Percentiles rank a stretch among this genome's conserved stretches.
Conservation (phyloP, 1,140 invertebrate species). For the Pogonomyrmex californicus region DNA sequence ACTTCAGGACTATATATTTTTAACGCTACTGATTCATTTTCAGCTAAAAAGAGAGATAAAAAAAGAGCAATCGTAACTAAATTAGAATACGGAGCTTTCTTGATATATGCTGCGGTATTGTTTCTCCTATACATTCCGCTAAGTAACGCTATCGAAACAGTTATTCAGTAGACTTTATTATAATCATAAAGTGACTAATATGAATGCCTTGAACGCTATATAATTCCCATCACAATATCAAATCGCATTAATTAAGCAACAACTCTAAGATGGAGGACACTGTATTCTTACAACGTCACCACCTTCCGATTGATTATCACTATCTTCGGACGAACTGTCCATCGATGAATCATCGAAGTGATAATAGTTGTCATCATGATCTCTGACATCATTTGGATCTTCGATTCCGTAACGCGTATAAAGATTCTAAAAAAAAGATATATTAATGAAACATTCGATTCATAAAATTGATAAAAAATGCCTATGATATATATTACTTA, state of each 20-base stretch:
- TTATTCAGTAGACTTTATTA: conserved; percentile 40
- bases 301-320: conserved; percentile 66
- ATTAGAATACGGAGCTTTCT: conserved; percentile 25
- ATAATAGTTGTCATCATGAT: conserved; percentile 58
- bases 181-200: conserved; percentile 39
- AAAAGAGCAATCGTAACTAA: conserved; percentile 42
- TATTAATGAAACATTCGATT: background rate
- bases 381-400: conserved; percentile 44
- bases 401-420: conserved; percentile 31
- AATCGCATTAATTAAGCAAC: conserved; percentile 25
- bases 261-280: conserved; percentile 65
- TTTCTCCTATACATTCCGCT: conserved; percentile 20
- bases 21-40: conserved; percentile 34
- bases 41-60: conserved; percentile 1
- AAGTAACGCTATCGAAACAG: conserved; percentile 42
- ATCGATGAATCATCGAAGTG: conserved; percentile 59
- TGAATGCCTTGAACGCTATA: conserved; percentile 23
- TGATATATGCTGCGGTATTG: background rate
- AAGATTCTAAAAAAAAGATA: background rate
- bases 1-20: background rate
- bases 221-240: conserved; percentile 23
- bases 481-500: conserved; percentile 53
- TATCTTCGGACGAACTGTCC: conserved; percentile 63
- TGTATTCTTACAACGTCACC: conserved; percentile 53
- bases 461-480: background rate